phyloP scores from a whole-genome alignment of 1,140 invertebrate species.

The Bicyclus anynana region DNA sequence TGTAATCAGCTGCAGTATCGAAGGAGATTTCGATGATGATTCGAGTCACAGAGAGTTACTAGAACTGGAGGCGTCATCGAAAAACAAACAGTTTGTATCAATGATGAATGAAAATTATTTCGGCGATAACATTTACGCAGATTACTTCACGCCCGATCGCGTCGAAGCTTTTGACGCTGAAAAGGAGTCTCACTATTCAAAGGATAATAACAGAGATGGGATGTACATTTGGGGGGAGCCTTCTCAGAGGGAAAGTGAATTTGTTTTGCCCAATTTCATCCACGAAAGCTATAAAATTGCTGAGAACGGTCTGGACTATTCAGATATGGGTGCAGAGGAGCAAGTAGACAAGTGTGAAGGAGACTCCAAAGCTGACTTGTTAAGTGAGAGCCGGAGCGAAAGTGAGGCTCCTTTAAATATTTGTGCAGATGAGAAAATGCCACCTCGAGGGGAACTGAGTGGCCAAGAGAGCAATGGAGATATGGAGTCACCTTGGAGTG shows the following conservation, averaged over 20 bases:
- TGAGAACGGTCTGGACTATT: conserved; percentile 54
- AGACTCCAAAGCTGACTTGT: conserved; percentile 70
- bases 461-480: conserved; percentile 90
- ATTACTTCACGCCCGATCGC: conserved; percentile 66
- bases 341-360: conserved; percentile 40
- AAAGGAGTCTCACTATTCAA: conserved; percentile 41
- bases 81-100: conserved; percentile 65
- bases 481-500: conserved; percentile 82
- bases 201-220: conserved; percentile 49
- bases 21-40: conserved; percentile 53
- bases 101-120: conserved; percentile 74
- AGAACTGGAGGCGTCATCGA: conserved; percentile 56
- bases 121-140: conserved; percentile 68
- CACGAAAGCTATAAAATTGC: conserved; percentile 69
- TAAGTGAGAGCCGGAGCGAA: conserved; percentile 78
- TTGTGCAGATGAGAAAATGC: conserved; percentile 90
- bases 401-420: conserved; percentile 83
- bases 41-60: conserved; percentile 56
- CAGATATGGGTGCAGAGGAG: conserved; percentile 38
- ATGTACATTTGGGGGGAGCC: conserved; percentile 65
- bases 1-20: conserved; percentile 63
- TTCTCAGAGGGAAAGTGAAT: conserved; percentile 65
- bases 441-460: conserved; percentile 87
- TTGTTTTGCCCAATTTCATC: conserved; percentile 68
- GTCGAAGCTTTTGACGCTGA: conserved; percentile 69